Conservation (phyloP, 2,797 vertebrate genomes). For the Danio tinwini region DNA sequence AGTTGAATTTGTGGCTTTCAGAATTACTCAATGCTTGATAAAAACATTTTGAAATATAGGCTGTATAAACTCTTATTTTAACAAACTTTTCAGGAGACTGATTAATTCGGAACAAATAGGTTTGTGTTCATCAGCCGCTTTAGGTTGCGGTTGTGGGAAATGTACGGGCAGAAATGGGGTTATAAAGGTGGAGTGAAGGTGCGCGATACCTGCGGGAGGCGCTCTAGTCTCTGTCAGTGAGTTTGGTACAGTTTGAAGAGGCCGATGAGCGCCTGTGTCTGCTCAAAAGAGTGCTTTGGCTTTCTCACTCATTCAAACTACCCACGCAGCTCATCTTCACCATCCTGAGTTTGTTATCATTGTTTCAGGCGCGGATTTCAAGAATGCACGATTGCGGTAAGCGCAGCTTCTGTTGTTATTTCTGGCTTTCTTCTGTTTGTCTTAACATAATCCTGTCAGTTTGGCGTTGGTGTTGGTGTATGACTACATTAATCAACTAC, state of each 20-base stretch:
- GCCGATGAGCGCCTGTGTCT: constrained; percentile 8
- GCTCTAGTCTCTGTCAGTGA: constrained; percentile 29
- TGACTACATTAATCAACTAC: background rate
- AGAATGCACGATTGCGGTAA: constrained; percentile 41
- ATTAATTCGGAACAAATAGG: background rate
- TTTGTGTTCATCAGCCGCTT: background rate
- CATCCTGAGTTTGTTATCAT: background rate
- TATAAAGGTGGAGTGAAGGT: constrained; percentile 30
- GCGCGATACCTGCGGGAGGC: constrained; percentile 42
- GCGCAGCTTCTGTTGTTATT: background rate
- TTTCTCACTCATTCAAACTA: background rate
- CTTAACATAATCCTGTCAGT: background rate
- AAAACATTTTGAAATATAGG: background rate
- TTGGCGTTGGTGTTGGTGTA: background rate
- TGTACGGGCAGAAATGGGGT: background rate
- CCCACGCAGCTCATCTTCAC: background rate
- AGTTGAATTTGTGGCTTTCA: background rate
- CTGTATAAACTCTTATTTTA: background rate
- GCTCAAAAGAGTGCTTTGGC: background rate
- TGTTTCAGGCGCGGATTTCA: constrained; percentile 32
- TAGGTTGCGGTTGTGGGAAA: background rate
- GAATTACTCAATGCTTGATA: background rate
- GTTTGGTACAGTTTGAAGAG: constrained; percentile 10
- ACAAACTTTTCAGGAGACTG: background rate
- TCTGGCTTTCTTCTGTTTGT: background rate